Conservation (phyloP, 2,113 vertebrate species). For the Clarias macrocephalus region DNA sequence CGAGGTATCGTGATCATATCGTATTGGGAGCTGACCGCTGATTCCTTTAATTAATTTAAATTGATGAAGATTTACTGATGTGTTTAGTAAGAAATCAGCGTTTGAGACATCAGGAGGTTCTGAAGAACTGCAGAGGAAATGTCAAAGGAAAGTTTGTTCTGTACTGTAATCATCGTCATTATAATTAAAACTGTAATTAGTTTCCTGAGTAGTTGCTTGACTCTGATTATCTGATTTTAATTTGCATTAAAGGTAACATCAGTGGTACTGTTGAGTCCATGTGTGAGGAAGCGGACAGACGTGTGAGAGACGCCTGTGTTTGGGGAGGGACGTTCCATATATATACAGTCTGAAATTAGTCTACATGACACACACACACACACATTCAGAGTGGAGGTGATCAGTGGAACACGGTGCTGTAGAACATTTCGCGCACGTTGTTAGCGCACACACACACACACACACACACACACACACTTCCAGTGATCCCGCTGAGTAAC, state of each 20-base stretch:
- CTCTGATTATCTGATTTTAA: neutral
- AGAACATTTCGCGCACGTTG: neutral
- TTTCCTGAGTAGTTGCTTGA: neutral
- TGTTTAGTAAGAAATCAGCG: too few relatives aligned
- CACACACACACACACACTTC: neutral
- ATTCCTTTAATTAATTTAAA: too few relatives aligned
- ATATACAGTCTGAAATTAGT: too few relatives aligned
- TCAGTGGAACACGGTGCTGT: neutral
- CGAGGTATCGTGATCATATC: too few relatives aligned
- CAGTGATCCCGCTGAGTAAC: neutral
- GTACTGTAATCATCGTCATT: too few relatives aligned
- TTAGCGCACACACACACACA: neutral
- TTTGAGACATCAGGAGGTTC: too few relatives aligned
- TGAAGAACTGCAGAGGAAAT: too few relatives aligned
- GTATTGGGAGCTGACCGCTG: too few relatives aligned
- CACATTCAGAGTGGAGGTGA: neutral
- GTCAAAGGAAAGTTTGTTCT: too few relatives aligned
- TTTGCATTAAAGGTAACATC: neutral
- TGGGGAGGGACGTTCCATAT: too few relatives aligned
- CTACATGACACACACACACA: neutral
- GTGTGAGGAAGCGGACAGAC: neutral
- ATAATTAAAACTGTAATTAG: too few relatives aligned
- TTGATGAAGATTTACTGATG: too few relatives aligned
- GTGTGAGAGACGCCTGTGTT: neutral
- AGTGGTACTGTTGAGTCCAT: neutral